Conservation (phyloP, 2,797 vertebrate genomes). For the Pantherophis alleghaniensis region DNA sequence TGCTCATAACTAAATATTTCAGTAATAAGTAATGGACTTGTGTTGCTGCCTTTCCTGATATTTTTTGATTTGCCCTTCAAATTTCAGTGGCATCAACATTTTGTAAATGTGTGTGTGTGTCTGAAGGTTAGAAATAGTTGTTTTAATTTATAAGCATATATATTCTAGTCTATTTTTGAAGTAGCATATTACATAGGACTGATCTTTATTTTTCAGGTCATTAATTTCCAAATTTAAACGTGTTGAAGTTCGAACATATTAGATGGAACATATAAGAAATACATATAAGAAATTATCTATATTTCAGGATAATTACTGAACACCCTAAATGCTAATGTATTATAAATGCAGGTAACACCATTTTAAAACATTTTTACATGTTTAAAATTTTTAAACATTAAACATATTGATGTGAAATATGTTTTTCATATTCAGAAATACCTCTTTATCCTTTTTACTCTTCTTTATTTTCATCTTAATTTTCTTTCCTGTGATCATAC, state of each 20-base stretch:
- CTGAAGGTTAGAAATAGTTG: background rate
- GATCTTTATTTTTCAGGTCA: background rate
- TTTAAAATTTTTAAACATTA: no score
- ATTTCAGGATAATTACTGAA: background rate
- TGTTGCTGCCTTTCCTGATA: no score
- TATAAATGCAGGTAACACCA: background rate
- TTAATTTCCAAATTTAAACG: background rate
- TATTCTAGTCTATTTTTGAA: background rate
- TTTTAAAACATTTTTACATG: background rate
- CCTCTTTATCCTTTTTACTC: conserved; percentile 92
- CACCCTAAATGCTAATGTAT: background rate
- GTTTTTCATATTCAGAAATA: conserved; percentile 49
- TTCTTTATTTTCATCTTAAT: conserved; percentile 97
- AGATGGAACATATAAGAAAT: background rate
- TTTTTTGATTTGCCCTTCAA: no score
- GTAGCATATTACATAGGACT: background rate
- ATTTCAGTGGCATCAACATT: background rate
- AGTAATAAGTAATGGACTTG: background rate
- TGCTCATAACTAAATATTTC: background rate
- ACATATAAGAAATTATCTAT: background rate
- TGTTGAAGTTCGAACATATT: background rate
- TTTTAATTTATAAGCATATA: background rate
- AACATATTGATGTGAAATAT: background rate
- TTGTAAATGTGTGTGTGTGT: background rate
- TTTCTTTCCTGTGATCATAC: conserved; percentile 94